Evolutionary conservation across 2,888 invertebrate species (phyloP).

Genomic region (Lomographa bimaculata): DNA sequence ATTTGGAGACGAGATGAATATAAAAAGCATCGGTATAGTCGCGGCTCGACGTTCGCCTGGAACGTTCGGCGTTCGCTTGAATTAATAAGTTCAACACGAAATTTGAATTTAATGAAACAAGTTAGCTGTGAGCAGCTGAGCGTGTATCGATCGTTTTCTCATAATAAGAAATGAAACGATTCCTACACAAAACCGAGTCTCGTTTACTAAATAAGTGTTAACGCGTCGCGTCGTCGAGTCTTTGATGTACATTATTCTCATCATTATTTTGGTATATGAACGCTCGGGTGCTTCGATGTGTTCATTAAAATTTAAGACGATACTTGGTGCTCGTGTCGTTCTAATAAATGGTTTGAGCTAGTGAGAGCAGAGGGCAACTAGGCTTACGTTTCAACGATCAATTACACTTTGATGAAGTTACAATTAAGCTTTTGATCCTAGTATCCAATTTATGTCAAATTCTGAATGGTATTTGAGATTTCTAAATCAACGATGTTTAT

Average conservation of each 20-base stretch:
- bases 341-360: slow-evolving; percentile 12
- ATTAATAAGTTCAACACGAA: slow-evolving; percentile 84
- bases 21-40: slow-evolving; percentile 64
- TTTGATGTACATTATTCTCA: slow-evolving; percentile 30
- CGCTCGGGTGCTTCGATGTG: slow-evolving; percentile 16
- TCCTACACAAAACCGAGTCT: slow-evolving; percentile 25
- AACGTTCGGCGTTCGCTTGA: slow-evolving; percentile 70
- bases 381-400: not conserved
- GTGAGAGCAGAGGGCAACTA: not conserved
- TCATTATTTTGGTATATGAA: slow-evolving; percentile 23
- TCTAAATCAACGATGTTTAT: too few relatives aligned
- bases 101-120: slow-evolving; percentile 85
- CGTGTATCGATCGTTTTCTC: slow-evolving; percentile 67
- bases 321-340: slow-evolving; percentile 11
- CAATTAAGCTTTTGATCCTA: too few relatives aligned
- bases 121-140: slow-evolving; percentile 77
- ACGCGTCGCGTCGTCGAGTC: slow-evolving; percentile 26
- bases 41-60: slow-evolving; percentile 58
- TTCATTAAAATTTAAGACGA: slow-evolving; percentile 19
- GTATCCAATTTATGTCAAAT: too few relatives aligned
- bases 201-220: slow-evolving; percentile 30
- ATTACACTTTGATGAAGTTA: not conserved
- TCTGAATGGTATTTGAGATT: too few relatives aligned
- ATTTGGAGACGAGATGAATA: slow-evolving; percentile 57
- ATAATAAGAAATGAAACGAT: slow-evolving; percentile 51